phyloP scores from a whole-genome alignment of 64 coral and sea anemone genomes.

The Montipora cactus region DNA sequence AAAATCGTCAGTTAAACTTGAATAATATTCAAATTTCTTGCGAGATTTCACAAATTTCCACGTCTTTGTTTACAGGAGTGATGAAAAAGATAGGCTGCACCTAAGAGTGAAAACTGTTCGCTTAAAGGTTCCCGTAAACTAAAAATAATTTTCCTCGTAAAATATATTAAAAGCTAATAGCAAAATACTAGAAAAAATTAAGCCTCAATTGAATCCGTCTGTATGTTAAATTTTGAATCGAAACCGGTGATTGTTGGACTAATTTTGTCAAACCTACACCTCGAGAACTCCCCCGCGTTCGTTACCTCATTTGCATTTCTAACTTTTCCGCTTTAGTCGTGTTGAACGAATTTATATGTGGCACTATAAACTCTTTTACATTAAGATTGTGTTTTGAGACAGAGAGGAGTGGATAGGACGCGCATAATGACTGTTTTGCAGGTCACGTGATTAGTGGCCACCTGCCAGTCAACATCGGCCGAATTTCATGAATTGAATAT shows the following conservation, averaged over 20 bases:
- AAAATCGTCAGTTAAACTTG: too few relatives aligned
- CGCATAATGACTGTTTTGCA: conserved; percentile 17
- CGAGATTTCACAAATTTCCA: not conserved
- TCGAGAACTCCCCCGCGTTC: not conserved
- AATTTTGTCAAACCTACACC: not conserved
- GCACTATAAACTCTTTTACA: not conserved
- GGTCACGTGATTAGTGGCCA: conserved; percentile 40
- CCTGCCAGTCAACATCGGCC: conserved; percentile 10
- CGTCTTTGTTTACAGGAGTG: not conserved
- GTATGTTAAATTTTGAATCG: not conserved
- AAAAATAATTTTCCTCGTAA: not conserved
- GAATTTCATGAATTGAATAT: conserved; percentile 54
- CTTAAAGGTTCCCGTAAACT: too few relatives aligned
- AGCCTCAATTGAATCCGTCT: not conserved
- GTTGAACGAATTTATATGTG: not conserved
- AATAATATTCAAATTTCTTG: too few relatives aligned
- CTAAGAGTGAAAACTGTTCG: not conserved
- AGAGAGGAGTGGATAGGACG: conserved; percentile 28
- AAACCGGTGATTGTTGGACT: not conserved
- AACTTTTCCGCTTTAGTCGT: not conserved
- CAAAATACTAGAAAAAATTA: too few relatives aligned
- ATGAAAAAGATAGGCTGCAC: not conserved
- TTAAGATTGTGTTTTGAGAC: conserved; percentile 30
- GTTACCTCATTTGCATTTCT: not conserved
- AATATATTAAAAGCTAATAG: not conserved